Evolutionary conservation across 2,797 vertebrate species (phyloP).

Genomic region (Numenius phaeopus): DNA sequence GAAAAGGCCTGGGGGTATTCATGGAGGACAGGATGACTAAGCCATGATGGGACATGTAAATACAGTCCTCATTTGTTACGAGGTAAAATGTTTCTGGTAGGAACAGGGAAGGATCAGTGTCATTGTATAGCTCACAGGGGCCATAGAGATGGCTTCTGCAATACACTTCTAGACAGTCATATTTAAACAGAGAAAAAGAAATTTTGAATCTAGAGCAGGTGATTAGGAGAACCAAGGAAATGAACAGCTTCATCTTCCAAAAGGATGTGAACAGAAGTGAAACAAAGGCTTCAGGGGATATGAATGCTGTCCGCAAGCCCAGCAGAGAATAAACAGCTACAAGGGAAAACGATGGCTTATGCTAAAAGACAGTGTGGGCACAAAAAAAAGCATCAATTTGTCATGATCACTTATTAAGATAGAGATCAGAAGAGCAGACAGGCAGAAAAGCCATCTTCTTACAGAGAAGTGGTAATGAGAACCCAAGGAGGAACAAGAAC

Average conservation of each 20-base stretch:
- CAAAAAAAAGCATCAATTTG: background rate
- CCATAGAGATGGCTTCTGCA: background rate
- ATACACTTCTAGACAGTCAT: background rate
- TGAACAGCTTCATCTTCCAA: background rate
- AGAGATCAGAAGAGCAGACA: background rate
- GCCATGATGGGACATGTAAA: background rate
- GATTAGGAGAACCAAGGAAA: background rate
- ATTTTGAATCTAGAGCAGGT: background rate
- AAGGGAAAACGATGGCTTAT: background rate
- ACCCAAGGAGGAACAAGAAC: background rate
- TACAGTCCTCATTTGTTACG: background rate
- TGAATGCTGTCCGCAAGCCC: background rate
- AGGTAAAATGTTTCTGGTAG: background rate
- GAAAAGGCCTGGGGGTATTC: background rate
- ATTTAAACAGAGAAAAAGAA: background rate
- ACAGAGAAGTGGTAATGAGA: background rate
- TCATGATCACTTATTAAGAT: background rate
- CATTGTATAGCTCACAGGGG: background rate
- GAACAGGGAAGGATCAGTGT: background rate
- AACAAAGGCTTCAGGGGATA: background rate
- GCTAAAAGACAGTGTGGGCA: background rate
- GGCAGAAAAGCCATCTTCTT: background rate
- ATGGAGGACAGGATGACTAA: background rate
- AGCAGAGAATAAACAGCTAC: background rate
- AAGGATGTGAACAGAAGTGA: background rate